Conservation (phyloP, 2,113 vertebrate species). For the Ceuthmochares aereus region DNA sequence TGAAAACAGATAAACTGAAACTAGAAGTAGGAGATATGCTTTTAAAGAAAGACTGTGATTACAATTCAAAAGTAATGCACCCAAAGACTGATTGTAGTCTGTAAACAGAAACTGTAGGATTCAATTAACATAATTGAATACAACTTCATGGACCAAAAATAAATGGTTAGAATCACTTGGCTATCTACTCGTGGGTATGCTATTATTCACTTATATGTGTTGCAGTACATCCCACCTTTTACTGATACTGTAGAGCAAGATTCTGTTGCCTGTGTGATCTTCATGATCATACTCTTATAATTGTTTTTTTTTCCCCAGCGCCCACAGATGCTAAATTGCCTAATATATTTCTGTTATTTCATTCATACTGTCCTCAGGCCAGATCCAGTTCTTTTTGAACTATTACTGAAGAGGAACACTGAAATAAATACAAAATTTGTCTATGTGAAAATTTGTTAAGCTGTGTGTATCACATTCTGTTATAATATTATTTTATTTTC, state of each 20-base stretch:
- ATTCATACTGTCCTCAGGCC: not conserved
- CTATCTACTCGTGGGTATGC: fast-evolving
- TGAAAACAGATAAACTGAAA: not conserved
- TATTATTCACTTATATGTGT: not conserved
- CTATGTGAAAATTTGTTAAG: not conserved
- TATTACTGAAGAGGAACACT: not conserved
- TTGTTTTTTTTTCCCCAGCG: not conserved
- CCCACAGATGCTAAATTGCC: not conserved
- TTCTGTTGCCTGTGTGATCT: not conserved
- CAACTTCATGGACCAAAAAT: not conserved
- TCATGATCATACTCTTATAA: not conserved
- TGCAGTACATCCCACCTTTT: not conserved
- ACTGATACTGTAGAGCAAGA: not conserved
- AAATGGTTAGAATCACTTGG: not conserved
- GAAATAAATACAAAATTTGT: not conserved
- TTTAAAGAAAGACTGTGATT: not conserved
- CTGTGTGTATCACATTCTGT: not conserved
- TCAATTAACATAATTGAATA: not conserved
- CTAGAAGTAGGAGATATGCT: not conserved
- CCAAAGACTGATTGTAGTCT: not conserved
- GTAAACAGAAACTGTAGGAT: not conserved
- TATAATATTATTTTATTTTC: not conserved
- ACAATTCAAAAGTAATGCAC: not conserved
- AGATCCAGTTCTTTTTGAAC: not conserved
- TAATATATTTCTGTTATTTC: not conserved